phyloP scores from a whole-genome alignment of 2,888 invertebrate species.

The Ophion ventricosus region DNA sequence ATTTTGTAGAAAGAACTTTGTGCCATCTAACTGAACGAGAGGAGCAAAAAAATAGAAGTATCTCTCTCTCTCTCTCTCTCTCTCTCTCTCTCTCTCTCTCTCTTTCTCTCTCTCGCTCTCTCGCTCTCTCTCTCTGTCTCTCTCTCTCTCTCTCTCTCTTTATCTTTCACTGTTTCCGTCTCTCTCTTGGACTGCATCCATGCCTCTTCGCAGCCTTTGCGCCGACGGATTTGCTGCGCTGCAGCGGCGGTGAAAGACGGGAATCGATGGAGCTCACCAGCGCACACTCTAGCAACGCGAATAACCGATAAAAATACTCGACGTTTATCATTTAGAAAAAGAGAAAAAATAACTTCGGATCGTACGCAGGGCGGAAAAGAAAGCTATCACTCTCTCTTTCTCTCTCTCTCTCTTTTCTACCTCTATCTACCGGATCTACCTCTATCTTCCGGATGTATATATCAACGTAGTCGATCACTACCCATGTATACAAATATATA shows the following conservation, averaged over 20 bases:
- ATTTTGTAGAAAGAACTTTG: conserved; percentile 3
- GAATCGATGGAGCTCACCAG: conserved; percentile 50
- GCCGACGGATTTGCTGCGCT: background rate
- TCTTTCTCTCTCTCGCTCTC: background rate
- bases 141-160: no score
- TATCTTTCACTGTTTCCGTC: background rate
- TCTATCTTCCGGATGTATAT: background rate
- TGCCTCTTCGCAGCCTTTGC: conserved; percentile 16
- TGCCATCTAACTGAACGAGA: conserved; percentile 28
- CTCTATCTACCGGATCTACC: background rate
- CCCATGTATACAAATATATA: conserved; percentile 56
- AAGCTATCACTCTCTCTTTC: background rate
- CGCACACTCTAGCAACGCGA: conserved; percentile 5
- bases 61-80: background rate
- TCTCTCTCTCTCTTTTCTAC: background rate
- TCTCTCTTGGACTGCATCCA: background rate
- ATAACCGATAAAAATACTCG: conserved; percentile 53
- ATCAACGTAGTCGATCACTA: background rate
- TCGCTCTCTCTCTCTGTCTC: background rate
- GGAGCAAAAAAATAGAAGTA: background rate
- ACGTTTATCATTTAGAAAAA: conserved; percentile 45
- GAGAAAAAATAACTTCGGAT: background rate
- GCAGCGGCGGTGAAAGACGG: conserved; percentile 9
- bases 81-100: no score
- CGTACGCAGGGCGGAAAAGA: conserved; percentile 4